Conservation (phyloP, 2,797 vertebrate genomes). For the Falco rusticolus region DNA sequence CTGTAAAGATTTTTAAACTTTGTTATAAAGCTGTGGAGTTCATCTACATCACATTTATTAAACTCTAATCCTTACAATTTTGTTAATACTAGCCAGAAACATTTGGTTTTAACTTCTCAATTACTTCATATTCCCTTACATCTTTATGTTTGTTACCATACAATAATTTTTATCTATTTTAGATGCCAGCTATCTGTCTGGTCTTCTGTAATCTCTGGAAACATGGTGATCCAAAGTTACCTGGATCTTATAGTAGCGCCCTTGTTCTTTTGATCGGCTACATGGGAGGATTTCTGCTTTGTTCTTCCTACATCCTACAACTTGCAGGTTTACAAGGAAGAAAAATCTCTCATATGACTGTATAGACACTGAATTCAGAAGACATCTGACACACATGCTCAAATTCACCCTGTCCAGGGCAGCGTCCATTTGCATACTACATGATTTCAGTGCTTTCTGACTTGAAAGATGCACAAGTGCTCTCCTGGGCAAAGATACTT, state of each 20-base stretch:
- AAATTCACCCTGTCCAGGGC: neutral
- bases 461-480: neutral
- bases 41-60: neutral
- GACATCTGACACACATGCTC: neutral
- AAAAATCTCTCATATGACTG: neutral
- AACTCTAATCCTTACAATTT: neutral
- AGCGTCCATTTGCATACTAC: neutral
- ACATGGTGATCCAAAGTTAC: neutral
- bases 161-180: neutral
- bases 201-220: neutral
- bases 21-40: neutral
- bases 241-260: neutral
- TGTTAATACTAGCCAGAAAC: neutral
- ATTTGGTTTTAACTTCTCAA: neutral
- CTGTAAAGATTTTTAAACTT: neutral
- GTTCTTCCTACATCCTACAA: neutral
- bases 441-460: neutral
- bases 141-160: neutral
- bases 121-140: neutral
- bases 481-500: neutral
- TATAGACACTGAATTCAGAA: neutral
- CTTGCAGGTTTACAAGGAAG: neutral
- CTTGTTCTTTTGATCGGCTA: neutral
- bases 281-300: neutral
- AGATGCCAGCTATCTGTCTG: neutral